Conservation (phyloP, 2,113 vertebrate species). For the Microtus oregoni region DNA sequence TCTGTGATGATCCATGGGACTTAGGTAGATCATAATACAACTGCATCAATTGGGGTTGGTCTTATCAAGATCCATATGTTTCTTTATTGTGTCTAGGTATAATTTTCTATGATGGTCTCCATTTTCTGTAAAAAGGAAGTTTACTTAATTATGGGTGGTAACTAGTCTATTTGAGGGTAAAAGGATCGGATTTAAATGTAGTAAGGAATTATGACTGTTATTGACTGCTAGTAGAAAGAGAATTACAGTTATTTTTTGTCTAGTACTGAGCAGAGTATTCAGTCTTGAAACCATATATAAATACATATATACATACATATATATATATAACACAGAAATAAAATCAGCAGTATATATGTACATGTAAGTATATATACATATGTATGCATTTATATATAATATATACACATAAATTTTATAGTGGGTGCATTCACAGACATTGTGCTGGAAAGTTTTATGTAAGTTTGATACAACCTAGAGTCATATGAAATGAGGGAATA, state of each 20-base stretch:
- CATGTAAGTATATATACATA: neutral
- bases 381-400: neutral
- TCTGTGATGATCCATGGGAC: no score
- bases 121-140: neutral
- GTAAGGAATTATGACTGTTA: neutral
- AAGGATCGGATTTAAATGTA: neutral
- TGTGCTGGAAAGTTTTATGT: neutral
- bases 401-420: neutral
- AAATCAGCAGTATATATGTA: neutral
- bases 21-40: neutral
- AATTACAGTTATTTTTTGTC: no score
- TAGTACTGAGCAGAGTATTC: no score
- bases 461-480: neutral
- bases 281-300: no score
- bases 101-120: no score
- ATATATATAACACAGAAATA: no score
- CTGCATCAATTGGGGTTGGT: neutral
- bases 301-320: no score
- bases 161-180: neutral
- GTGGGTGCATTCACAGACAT: neutral
- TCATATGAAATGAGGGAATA: neutral
- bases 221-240: neutral
- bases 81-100: neutral
- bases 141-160: neutral
- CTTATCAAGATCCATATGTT: neutral